Evolutionary conservation across 2,797 vertebrate species (phyloP).

Genomic region (Manis pentadactyla): DNA sequence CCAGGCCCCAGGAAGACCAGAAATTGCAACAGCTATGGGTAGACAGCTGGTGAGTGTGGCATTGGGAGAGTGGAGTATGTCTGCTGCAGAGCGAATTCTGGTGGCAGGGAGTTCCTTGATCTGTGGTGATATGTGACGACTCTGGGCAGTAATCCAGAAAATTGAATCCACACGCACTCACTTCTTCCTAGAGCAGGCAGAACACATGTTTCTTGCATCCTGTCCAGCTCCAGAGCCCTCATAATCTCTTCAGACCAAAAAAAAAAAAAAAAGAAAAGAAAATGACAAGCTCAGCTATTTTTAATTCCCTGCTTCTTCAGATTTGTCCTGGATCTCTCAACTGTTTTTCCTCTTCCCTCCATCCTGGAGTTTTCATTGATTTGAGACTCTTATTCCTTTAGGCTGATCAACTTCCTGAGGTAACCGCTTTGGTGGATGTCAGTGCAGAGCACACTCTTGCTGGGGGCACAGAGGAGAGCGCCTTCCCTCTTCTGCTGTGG

Average conservation of each 20-base stretch:
- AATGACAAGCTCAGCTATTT: conserved; percentile 38
- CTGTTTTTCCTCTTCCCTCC: conserved; percentile 18
- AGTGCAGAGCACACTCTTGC: background rate
- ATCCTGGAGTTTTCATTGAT: conserved; percentile 49
- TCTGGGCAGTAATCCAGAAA: conserved; percentile 42
- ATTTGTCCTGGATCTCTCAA: conserved; percentile 57
- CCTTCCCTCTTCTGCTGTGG: background rate
- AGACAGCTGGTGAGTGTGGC: background rate
- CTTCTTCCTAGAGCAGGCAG: conserved; percentile 24
- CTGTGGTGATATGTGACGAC: background rate
- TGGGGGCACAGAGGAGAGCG: background rate
- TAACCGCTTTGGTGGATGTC: conserved; percentile 23
- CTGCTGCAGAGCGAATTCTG: conserved; percentile 9
- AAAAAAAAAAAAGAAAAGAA: background rate
- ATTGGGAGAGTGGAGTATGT: background rate
- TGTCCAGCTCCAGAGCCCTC: background rate
- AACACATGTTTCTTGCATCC: conserved; percentile 51
- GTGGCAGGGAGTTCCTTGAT: background rate
- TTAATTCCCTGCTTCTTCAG: conserved; percentile 45
- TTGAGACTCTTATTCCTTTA: conserved; percentile 25
- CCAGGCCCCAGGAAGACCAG: background rate
- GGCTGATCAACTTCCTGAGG: background rate
- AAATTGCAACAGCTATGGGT: background rate
- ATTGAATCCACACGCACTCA: background rate
- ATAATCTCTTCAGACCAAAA: background rate